Conservation (phyloP, 2,888 invertebrate genomes). For the Pandemis heparana region DNA sequence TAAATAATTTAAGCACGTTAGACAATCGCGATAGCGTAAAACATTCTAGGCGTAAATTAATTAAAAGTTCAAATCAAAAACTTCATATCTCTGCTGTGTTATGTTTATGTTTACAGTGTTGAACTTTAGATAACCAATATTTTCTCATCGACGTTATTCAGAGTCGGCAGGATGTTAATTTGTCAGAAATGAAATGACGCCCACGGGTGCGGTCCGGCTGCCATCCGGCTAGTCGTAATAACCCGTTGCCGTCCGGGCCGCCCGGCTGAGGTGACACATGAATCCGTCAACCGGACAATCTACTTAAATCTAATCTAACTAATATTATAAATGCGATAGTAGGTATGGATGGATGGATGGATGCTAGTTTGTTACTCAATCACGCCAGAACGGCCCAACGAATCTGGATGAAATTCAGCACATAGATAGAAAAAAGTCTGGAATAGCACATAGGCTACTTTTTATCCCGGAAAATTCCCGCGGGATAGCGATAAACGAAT, state of each 20-base stretch:
- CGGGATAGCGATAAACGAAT: too few species aligned
- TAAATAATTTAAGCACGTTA: neutral
- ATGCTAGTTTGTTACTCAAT: too few species aligned
- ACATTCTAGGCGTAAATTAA: neutral
- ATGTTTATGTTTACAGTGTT: neutral
- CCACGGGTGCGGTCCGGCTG: neutral
- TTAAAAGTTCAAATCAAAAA: neutral
- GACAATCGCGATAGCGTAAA: neutral
- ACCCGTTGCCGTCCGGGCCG: conserved; percentile 27
- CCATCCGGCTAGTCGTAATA: conserved; percentile 10
- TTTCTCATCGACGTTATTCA: neutral
- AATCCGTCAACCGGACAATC: neutral
- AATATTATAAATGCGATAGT: too few species aligned
- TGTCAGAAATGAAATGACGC: conserved; percentile 19
- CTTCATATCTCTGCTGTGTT: neutral
- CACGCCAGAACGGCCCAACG: too few species aligned
- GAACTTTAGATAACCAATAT: too few species aligned
- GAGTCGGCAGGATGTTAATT: conserved; percentile 18
- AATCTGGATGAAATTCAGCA: too few species aligned
- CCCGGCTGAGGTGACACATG: conserved; percentile 28
- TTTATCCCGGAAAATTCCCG: too few species aligned
- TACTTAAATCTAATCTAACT: too few species aligned
- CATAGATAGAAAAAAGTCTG: too few species aligned
- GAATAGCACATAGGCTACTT: too few species aligned
- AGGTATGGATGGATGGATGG: too few species aligned